Conservation (phyloP, 1,140 invertebrate species). For the Drosophila tsacasi region DNA sequence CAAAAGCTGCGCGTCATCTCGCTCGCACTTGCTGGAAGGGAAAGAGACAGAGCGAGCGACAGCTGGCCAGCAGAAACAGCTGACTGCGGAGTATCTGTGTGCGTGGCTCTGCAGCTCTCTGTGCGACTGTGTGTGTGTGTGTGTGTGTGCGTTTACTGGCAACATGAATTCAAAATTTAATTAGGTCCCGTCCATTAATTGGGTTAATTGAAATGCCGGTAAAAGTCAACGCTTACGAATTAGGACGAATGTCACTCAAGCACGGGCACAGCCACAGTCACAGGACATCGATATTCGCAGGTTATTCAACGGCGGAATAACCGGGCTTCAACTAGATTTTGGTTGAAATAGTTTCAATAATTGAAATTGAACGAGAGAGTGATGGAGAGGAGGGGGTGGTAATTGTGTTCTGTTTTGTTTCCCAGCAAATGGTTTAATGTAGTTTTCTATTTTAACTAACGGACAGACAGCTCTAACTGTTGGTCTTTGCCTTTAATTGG, state of each 20-base stretch:
- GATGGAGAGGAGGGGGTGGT: background rate
- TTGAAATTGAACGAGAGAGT: slow-evolving; percentile 14
- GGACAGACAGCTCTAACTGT: background rate
- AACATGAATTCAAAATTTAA: slow-evolving; percentile 84
- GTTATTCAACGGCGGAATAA: slow-evolving; percentile 12
- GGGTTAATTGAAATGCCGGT: slow-evolving; percentile 85
- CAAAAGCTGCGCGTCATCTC: slow-evolving; percentile 70
- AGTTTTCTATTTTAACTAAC: slow-evolving; percentile 6
- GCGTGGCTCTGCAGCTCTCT: slow-evolving; percentile 10
- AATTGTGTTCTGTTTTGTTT: slow-evolving; percentile 3
- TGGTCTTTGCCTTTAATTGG: slow-evolving; percentile 3
- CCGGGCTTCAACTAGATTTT: slow-evolving; percentile 42
- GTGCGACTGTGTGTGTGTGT: slow-evolving; percentile 19
- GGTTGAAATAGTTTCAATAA: slow-evolving; percentile 42
- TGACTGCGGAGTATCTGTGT: slow-evolving; percentile 60
- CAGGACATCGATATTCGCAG: slow-evolving; percentile 31
- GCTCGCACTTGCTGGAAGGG: slow-evolving; percentile 21
- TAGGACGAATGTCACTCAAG: slow-evolving; percentile 83
- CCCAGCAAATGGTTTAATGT: slow-evolving; percentile 16
- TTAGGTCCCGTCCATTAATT: slow-evolving; percentile 85
- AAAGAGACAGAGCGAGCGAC: slow-evolving; percentile 31
- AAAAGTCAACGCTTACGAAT: slow-evolving; percentile 80
- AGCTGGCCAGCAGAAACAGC: slow-evolving; percentile 75
- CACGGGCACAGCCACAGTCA: slow-evolving; percentile 33
- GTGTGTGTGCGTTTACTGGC: slow-evolving; percentile 41